Conservation (phyloP, 2,113 vertebrate species). For the human region DNA sequence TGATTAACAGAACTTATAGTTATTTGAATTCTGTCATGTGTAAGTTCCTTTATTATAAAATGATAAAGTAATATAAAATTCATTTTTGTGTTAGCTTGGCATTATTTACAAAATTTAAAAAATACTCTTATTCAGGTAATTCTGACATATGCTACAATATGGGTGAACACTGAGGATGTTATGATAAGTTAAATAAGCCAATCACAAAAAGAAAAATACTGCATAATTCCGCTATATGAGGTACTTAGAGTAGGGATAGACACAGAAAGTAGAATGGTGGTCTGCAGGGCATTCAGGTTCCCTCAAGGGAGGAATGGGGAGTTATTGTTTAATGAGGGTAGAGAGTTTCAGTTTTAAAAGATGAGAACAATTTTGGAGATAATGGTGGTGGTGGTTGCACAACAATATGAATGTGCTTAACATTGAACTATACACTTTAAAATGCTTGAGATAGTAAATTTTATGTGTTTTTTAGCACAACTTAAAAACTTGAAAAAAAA, state of each 20-base stretch:
- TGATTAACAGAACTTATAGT: constrained; percentile 12
- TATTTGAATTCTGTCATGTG: neutral
- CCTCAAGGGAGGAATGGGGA: neutral
- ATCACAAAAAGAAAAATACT: neutral
- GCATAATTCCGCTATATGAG: neutral
- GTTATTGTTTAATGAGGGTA: neutral
- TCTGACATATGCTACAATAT: neutral
- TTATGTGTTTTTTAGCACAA: neutral
- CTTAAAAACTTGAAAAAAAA: neutral
- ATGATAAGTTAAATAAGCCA: neutral
- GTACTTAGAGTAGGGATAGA: neutral
- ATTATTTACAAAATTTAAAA: neutral
- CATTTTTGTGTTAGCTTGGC: neutral
- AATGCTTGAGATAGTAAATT: neutral
- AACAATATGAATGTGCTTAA: neutral
- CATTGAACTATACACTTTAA: neutral
- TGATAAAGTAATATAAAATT: neutral
- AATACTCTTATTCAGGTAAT: neutral
- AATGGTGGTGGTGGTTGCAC: neutral
- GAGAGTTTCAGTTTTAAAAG: neutral
- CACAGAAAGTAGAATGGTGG: neutral
- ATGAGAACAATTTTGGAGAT: neutral
- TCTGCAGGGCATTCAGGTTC: neutral
- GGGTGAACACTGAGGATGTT: neutral
- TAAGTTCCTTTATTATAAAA: neutral